phyloP scores from a whole-genome alignment of 2,113 vertebrate genomes.

The Dendropsophus ebraccatus region DNA sequence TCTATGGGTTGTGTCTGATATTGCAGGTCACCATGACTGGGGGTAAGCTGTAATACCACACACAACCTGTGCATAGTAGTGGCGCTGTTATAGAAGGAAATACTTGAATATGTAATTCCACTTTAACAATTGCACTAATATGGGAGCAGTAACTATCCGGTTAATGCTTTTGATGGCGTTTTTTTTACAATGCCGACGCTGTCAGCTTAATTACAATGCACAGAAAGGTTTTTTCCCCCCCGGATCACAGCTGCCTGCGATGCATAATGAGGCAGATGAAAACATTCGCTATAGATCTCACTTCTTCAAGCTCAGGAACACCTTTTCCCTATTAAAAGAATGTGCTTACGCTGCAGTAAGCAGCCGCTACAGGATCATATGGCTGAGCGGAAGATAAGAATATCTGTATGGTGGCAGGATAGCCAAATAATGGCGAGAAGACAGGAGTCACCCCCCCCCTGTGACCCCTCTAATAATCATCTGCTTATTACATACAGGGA shows the following conservation, averaged over 20 bases:
- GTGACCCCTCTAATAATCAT: not conserved
- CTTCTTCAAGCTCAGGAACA: not conserved
- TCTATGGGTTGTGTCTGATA: too few relatives aligned
- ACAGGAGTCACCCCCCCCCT: not conserved
- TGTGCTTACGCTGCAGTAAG: slow-evolving; percentile 24
- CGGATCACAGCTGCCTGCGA: not conserved
- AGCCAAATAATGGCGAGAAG: not conserved
- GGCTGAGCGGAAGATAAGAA: not conserved
- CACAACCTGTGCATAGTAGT: too few relatives aligned
- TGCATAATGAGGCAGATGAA: slow-evolving; percentile 10
- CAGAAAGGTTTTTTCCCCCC: not conserved
- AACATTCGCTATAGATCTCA: slow-evolving; percentile 16
- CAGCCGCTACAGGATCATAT: not conserved
- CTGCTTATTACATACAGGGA: not conserved
- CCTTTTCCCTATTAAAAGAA: slow-evolving; percentile 11
- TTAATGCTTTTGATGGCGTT: too few relatives aligned
- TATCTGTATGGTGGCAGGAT: not conserved
- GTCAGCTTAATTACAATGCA: slow-evolving; percentile 6
- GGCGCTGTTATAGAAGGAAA: too few relatives aligned
- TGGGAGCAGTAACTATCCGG: too few relatives aligned
- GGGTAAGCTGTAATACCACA: too few relatives aligned
- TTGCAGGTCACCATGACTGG: too few relatives aligned
- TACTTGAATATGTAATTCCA: too few relatives aligned
- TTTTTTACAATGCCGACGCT: not conserved
- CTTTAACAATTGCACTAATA: too few relatives aligned